Evolutionary conservation across 2,113 vertebrate genomes (phyloP).

Genomic region (Vulpes vulpes): DNA sequence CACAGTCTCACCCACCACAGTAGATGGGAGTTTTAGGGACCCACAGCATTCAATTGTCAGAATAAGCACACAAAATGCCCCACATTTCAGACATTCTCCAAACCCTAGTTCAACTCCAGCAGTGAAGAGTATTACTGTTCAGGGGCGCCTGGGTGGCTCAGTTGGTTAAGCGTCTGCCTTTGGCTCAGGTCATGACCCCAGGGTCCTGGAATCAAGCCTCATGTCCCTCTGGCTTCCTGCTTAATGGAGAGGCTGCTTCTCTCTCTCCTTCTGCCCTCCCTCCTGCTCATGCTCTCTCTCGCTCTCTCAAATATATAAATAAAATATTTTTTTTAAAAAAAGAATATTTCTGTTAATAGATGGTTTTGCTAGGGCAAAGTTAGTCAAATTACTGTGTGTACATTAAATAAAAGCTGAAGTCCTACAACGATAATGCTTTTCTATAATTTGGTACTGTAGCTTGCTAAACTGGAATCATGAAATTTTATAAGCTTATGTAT

Average conservation of each 20-base stretch:
- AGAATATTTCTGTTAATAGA: background rate
- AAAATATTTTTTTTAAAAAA: background rate
- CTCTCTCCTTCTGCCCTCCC: too few relatives aligned
- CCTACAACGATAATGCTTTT: background rate
- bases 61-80: slow-evolving; percentile 19
- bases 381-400: background rate
- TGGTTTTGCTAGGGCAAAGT: slow-evolving; percentile 2
- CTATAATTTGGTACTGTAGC: background rate
- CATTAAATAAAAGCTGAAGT: background rate
- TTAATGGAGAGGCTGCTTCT: too few relatives aligned
- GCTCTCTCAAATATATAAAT: too few relatives aligned
- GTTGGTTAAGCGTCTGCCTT: too few relatives aligned
- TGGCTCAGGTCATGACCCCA: too few relatives aligned
- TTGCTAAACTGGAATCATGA: background rate
- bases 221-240: too few relatives aligned
- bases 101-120: background rate
- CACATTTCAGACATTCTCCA: background rate
- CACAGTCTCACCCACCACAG: too few relatives aligned
- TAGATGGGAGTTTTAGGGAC: background rate
- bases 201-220: too few relatives aligned
- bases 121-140: background rate
- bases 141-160: too few relatives aligned
- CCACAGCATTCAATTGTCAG: background rate
- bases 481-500: background rate
- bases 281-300: too few relatives aligned